These are phyloP conservation scores for Ganaspis sp. DNA, from an alignment of 1,140 invertebrate genomes.

Conservation along the genomic window DNA sequence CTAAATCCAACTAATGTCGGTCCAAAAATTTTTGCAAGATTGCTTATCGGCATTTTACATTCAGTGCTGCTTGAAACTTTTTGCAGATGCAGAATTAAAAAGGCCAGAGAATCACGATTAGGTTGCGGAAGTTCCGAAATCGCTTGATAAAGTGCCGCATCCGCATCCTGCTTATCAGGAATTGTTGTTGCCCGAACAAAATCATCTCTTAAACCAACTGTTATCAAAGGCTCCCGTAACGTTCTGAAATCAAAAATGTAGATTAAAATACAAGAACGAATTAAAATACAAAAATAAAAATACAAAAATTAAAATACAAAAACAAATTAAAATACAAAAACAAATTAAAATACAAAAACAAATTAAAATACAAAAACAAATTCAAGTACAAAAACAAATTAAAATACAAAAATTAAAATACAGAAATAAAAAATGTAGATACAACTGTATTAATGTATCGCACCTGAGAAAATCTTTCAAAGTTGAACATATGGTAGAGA, in stretches of 20 bases:
- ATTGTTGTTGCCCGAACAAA: conserved; percentile 85
- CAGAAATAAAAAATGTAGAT: too few species aligned
- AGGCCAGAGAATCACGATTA: conserved; percentile 92
- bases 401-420: conserved; percentile 1
- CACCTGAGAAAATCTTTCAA: conserved; percentile 91
- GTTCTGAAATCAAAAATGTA: conserved; percentile 53
- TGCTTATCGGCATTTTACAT: conserved; percentile 87
- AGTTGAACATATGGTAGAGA: conserved; percentile 89
- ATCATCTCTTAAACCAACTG: conserved; percentile 83
- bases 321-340: too few species aligned
- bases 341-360: too few species aligned
- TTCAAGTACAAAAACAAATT: background rate
- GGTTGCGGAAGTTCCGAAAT: conserved; percentile 87
- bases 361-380: background rate
- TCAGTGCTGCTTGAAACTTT: conserved; percentile 83
- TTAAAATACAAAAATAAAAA: too few species aligned
- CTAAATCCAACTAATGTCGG: conserved; percentile 91
- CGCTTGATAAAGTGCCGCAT: conserved; percentile 80
- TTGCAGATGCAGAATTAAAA: conserved; percentile 89
- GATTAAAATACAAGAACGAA: too few species aligned
- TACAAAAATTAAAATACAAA: conserved; percentile 8
- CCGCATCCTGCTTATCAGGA: conserved; percentile 76
- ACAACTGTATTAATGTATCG: too few species aligned
- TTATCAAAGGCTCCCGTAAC: conserved; percentile 90
- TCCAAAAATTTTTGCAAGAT: conserved; percentile 89